Conservation (phyloP, 2,888 invertebrate genomes). For the Dynastes maya region DNA sequence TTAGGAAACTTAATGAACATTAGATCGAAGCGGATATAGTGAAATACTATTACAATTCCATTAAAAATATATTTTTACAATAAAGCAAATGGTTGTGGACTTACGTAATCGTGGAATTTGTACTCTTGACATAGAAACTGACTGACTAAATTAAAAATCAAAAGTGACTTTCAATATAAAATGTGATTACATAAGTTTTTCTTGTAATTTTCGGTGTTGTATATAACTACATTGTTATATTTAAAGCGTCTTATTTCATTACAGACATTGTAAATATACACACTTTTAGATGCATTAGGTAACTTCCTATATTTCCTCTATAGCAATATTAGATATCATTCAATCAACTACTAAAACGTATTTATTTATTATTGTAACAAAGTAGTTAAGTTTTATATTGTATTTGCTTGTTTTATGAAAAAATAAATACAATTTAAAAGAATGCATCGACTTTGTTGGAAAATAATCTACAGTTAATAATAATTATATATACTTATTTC, state of each 20-base stretch:
- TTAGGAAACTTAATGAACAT: not conserved
- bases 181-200: constrained; percentile 19
- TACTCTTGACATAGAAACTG: constrained; percentile 8
- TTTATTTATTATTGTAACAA: constrained; percentile 36
- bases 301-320: constrained; percentile 30
- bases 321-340: constrained; percentile 46
- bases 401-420: constrained; percentile 41
- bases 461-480: not conserved
- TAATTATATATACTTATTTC: constrained; percentile 2
- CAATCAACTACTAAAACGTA: constrained; percentile 27
- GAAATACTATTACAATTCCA: not conserved
- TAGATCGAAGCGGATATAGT: not conserved
- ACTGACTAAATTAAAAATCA: constrained; percentile 21
- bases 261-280: constrained; percentile 33
- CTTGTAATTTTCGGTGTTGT: constrained; percentile 17
- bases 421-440: constrained; percentile 30
- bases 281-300: not conserved
- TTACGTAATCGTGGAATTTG: not conserved
- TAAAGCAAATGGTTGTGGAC: not conserved
- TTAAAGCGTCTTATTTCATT: not conserved
- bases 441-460: constrained; percentile 2
- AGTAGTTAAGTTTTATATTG: constrained; percentile 38
- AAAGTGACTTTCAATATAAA: constrained; percentile 28
- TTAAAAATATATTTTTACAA: constrained; percentile 27
- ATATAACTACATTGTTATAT: constrained; percentile 4